A percentile compares a stretch with the other conserved stretches of the same genome.
Conservation (phyloP, 2,888 invertebrate genomes). For the Rhodophaea formosa region DNA sequence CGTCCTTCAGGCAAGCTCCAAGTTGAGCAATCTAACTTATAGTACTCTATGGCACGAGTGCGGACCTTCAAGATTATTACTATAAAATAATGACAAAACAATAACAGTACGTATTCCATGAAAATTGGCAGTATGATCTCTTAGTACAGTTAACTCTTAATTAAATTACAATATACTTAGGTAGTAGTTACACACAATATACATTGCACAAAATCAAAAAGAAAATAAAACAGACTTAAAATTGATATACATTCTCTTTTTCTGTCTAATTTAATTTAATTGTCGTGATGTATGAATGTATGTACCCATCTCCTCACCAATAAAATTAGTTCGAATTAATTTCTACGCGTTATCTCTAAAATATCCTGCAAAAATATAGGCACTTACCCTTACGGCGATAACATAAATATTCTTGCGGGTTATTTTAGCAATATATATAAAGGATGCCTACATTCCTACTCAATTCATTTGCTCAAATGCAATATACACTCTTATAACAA, state of each 20-base stretch:
- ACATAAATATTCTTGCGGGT: neutral
- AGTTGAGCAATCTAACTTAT: neutral
- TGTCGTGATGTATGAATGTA: neutral
- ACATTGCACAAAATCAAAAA: neutral
- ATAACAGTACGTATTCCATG: conserved; percentile 29
- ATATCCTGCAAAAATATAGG: neutral
- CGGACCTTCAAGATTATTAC: conserved; percentile 30
- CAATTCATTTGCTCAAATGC: conserved; percentile 23
- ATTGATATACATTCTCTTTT: neutral
- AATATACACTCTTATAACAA: conserved; percentile 19
- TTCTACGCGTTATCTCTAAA: neutral
- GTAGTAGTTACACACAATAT: conserved; percentile 2
- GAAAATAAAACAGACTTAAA: neutral
- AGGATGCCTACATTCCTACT: conserved; percentile 22
- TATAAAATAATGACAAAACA: conserved; percentile 18
- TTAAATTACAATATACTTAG: conserved; percentile 12
- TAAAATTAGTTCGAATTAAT: conserved; percentile 10
- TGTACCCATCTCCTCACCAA: conserved; percentile 17
- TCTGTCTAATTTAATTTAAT: neutral
- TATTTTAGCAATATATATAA: neutral
- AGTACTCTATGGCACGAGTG: conserved; percentile 60
- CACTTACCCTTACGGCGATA: neutral
- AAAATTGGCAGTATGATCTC: conserved; percentile 56
- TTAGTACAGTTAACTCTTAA: conserved; percentile 1
- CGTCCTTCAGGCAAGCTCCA: no score